A percentile compares a stretch with the other conserved stretches of the same genome.
These are phyloP conservation scores for Proteles cristata DNA, from an alignment of 2,113 vertebrate genomes.

Conservation along the genomic window DNA sequence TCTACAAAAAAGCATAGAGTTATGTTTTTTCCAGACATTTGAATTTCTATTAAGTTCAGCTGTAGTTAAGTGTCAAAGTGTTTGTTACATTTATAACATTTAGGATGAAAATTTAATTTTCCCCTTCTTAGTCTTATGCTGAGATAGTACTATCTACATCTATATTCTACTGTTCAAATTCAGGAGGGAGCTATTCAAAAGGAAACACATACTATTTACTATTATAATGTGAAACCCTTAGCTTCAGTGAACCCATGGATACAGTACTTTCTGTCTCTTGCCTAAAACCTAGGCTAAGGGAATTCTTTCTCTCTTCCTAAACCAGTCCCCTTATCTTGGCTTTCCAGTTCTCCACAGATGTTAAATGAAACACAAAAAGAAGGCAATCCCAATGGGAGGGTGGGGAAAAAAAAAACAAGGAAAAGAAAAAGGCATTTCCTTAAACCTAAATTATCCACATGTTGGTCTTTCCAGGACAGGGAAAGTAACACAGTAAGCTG, in stretches of 20 bases:
- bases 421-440: background rate
- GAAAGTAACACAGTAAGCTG: background rate
- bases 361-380: background rate
- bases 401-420: background rate
- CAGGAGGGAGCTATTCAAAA: background rate
- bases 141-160: background rate
- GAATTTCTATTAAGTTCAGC: background rate
- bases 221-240: background rate
- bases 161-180: background rate
- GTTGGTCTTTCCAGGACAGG: background rate
- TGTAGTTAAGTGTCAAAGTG: background rate
- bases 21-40: background rate
- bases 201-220: background rate
- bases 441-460: background rate
- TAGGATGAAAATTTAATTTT: slow-evolving; percentile 28
- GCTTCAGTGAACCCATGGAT: background rate
- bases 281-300: background rate
- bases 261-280: background rate
- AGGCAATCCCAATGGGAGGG: background rate
- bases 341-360: background rate
- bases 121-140: background rate
- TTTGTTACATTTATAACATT: background rate
- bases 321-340: background rate
- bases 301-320: background rate
- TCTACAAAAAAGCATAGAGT: background rate